Base-by-base conservation (phyloP, 2,888 invertebrate genomes). In the Dryocosmus kuriphilus region DNA sequence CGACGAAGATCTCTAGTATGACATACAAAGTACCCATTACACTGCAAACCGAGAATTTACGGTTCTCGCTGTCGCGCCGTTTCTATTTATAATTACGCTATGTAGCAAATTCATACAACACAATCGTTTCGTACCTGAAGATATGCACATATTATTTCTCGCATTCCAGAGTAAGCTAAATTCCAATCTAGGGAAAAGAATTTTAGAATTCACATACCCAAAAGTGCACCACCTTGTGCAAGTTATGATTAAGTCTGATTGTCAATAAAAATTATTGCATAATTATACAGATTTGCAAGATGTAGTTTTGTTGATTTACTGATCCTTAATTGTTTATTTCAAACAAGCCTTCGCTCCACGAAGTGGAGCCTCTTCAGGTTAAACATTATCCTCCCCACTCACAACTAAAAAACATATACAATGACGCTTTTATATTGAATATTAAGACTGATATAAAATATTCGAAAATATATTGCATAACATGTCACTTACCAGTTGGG, bases 21-120 rank as follows among this genome's bases (percentile, higher is more conserved):
- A 63, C 62, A 63, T 63, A 63, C 35, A 35, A 65, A 65, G 24
- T 65, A 27, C 22, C 38, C 65, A 65, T 41, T 65, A 41, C 16
- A 65, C 88, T 87, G 85, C 87, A 83, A 87, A 87, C 85, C 84
- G 85, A 86, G 86, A 87, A 89, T 89, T 89, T 89, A 89, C 86
- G 86, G 86, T 88, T 86, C 84, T 82, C 83, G 83, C 85, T 86
- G 87, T 88, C 87, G 87, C 88, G 87, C 85, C 86, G 83, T 85
- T 88, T 88, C 89, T 89, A 89, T 89, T 89, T 89, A 89, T 89
- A 89, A 67, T 67, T 46, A 46, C 41, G 27, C 46, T 46, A 67
- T 46, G 67, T 67, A 7, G 46, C 8, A 46, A 67, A 67, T 67
- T 38, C 65, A 63, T 35, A 35, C 63, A 65, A 32, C 38, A 22